Percentiles rank a stretch among this genome's conserved stretches.
phyloP scores from a whole-genome alignment of 2,888 invertebrate species.

The Pyrochroa serraticornis region DNA sequence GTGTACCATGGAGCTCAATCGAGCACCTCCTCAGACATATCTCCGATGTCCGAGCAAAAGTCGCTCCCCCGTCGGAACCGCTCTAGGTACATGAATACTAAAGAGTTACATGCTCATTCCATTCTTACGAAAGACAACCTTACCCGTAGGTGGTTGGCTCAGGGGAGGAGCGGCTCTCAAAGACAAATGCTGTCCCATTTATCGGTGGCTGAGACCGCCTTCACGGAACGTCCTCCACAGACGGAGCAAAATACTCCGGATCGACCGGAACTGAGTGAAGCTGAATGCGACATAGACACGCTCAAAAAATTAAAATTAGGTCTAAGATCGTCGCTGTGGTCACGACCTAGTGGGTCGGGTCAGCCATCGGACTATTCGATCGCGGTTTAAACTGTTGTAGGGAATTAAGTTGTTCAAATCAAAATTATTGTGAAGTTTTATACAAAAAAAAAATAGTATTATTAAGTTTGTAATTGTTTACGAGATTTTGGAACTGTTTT shows the following conservation, averaged over 20 bases:
- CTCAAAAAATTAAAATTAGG: conserved; percentile 75
- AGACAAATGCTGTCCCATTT: conserved; percentile 70
- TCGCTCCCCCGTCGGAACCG: conserved; percentile 72
- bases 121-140: conserved; percentile 36
- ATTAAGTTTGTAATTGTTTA: conserved; percentile 46
- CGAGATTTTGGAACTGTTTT: conserved; percentile 44
- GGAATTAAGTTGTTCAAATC: conserved; percentile 15
- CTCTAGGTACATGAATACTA: conserved; percentile 64
- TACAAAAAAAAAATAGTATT: conserved; percentile 47
- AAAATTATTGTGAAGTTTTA: conserved; percentile 31
- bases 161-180: conserved; percentile 53
- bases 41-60: conserved; percentile 79
- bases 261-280: conserved; percentile 70
- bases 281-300: conserved; percentile 76
- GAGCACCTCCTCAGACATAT: conserved; percentile 78
- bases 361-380: conserved; percentile 77
- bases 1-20: conserved; percentile 78
- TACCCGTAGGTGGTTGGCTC: conserved; percentile 60
- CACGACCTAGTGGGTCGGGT: conserved; percentile 60
- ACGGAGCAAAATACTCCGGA: conserved; percentile 57
- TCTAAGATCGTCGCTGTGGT: conserved; percentile 73
- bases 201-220: conserved; percentile 64
- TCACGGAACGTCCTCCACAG: conserved; percentile 53
- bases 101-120: conserved; percentile 37
- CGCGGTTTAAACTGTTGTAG: conserved; percentile 65